Evolutionary conservation across 2,888 invertebrate genomes (phyloP), one percentile per base, ranked within the genome.

Genomic region (Polymixis lichenea): DNA sequence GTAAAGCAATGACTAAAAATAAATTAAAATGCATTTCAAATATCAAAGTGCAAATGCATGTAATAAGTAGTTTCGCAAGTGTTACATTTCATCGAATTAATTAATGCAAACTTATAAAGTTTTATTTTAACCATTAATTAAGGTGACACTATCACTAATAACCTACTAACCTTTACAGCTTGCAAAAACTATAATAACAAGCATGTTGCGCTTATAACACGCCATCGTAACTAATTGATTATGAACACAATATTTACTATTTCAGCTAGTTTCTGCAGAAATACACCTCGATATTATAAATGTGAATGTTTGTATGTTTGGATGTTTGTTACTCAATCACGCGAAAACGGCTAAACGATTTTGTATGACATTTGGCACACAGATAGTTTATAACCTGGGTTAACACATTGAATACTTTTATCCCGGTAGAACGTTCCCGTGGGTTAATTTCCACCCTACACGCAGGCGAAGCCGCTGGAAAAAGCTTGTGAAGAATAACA

Each of bases 101-200:
- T 67, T 3, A 55, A 70, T 72, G 22, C 38, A 66, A 62, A 58
- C 55, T 32, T 64, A 49, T 25, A 43, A 11, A 53, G 11, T 58
- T 56, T 67, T 22, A 67, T 25, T 73, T 46, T 22, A 68, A 53
- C 13, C 46, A 70, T 83, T 76, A 77, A 86, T 74, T 74, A 64
- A 69, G 43, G 28, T 62, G 80, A 83, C 73, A 77, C 28, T 80
- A 67, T 61, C 70, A 73, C 61, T 25, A 38, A 61, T 80, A 83
- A 80, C 72, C 80, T 61, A 77, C 55, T 84, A 67, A 77, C 76
- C 83, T 83, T 83, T 74, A 58, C 53, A 53, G 62, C 51, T 78
- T 78, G 70, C 70, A 79, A 74, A 75, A 73, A 83, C 15, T 62
- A n/a, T 69, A 62, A 62, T 72, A 67, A 72, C 71, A 72, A 69